Conservation (phyloP, 2,888 invertebrate species). For the Erynnis tages region DNA sequence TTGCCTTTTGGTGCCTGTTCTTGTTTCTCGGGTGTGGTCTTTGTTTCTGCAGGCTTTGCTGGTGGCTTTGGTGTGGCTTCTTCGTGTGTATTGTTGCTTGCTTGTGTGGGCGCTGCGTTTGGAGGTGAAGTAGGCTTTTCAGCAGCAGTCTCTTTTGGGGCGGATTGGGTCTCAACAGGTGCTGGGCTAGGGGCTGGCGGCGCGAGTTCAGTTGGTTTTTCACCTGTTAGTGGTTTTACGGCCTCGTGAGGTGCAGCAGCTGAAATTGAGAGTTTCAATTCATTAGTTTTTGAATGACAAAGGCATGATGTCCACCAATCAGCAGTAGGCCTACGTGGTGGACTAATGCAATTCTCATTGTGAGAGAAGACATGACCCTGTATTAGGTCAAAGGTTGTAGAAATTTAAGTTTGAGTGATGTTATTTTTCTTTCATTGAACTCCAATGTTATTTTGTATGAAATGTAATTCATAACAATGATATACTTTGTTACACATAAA, state of each 20-base stretch:
- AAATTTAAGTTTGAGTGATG: too few species aligned
- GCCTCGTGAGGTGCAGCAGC: neutral
- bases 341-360: too few species aligned
- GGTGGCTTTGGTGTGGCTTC: constrained; percentile 6
- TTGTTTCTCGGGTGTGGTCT: constrained; percentile 35
- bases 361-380: too few species aligned
- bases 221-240: neutral
- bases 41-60: constrained; percentile 20
- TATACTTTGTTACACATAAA: too few species aligned
- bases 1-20: constrained; percentile 14
- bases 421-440: too few species aligned
- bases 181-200: neutral
- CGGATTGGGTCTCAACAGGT: neutral
- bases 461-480: too few species aligned
- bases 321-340: too few species aligned
- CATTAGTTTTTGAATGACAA: too few species aligned
- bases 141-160: neutral
- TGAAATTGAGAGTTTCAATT: too few species aligned
- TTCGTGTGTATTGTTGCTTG: neutral
- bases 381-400: too few species aligned
- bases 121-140: neutral
- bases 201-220: neutral
- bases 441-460: too few species aligned
- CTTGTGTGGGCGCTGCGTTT: neutral
- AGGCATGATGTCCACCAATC: too few species aligned